Evolutionary conservation across 2,888 invertebrate genomes (phyloP).

Genomic region (Andricus quercusramuli): DNA sequence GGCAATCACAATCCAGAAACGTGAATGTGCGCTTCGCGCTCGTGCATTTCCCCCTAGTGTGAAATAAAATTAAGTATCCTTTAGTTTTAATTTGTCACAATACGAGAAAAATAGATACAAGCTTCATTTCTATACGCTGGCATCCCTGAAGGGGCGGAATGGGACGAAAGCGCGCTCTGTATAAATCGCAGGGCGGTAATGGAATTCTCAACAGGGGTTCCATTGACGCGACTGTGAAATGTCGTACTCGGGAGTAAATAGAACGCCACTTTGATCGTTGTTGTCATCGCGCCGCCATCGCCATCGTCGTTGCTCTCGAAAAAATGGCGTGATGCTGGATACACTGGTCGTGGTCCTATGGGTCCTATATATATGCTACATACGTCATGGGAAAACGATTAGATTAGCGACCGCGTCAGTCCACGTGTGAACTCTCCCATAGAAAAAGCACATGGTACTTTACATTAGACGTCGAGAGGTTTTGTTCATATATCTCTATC

Average conservation of each 20-base stretch:
- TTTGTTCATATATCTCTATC: not conserved
- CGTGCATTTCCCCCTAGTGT: too few species aligned
- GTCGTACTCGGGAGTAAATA: constrained; percentile 56
- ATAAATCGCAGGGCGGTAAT: constrained; percentile 74
- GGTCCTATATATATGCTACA: not conserved
- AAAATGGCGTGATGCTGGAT: constrained; percentile 16
- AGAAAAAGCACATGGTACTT: constrained; percentile 67
- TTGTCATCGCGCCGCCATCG: constrained; percentile 7
- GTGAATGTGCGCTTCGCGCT: too few species aligned
- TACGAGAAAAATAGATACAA: not conserved
- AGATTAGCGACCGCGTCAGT: constrained; percentile 64
- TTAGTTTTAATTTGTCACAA: not conserved
- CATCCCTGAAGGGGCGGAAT: constrained; percentile 7
- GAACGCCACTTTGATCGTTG: constrained; percentile 37
- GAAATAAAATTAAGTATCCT: not conserved
- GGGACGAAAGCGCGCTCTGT: constrained; percentile 46
- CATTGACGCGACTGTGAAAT: constrained; percentile 71
- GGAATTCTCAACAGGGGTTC: constrained; percentile 76
- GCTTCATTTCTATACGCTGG: constrained; percentile 6
- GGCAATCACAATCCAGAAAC: too few species aligned
- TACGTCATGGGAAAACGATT: constrained; percentile 62
- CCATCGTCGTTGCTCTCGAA: not conserved
- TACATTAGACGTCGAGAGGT: not conserved
- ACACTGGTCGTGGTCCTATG: not conserved
- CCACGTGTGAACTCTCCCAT: constrained; percentile 72